phyloP scores from a whole-genome alignment of 1,140 invertebrate species.

The Papilio dardanus region DNA sequence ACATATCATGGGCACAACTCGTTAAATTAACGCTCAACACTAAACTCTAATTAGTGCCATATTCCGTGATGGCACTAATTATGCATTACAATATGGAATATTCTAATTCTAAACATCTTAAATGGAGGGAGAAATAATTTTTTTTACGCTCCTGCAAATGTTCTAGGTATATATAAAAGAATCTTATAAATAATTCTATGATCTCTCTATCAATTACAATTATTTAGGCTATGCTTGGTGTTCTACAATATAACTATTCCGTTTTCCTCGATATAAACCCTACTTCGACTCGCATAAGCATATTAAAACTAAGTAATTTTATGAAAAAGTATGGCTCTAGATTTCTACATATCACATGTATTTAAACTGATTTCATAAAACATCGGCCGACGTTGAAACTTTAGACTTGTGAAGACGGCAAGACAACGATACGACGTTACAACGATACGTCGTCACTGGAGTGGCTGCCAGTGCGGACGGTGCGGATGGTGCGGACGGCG shows the following conservation, averaged over 20 bases:
- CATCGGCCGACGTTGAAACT: slow-evolving; percentile 43
- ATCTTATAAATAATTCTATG: slow-evolving; percentile 79
- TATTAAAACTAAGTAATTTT: slow-evolving; percentile 67
- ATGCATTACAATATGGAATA: neutral
- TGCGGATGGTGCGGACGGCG: too few relatives aligned
- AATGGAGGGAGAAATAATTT: slow-evolving; percentile 39
- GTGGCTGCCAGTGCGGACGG: too few relatives aligned
- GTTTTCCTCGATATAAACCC: slow-evolving; percentile 64
- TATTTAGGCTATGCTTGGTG: slow-evolving; percentile 79
- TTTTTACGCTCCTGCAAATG: slow-evolving; percentile 49
- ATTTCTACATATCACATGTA: slow-evolving; percentile 67
- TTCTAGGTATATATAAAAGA: slow-evolving; percentile 66
- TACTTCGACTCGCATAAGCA: slow-evolving; percentile 69
- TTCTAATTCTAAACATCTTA: slow-evolving; percentile 30
- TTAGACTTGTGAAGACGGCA: slow-evolving; percentile 34
- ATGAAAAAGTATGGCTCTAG: slow-evolving; percentile 66
- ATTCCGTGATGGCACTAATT: neutral
- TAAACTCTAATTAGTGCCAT: slow-evolving; percentile 34
- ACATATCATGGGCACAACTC: slow-evolving; percentile 10
- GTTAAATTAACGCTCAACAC: slow-evolving; percentile 12
- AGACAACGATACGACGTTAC: slow-evolving; percentile 5
- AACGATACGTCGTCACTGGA: neutral
- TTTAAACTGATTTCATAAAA: slow-evolving; percentile 54
- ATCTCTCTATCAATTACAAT: slow-evolving; percentile 76
- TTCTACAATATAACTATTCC: slow-evolving; percentile 73